phyloP scores from a whole-genome alignment of 2,113 vertebrate species.

The Tachycineta bicolor region DNA sequence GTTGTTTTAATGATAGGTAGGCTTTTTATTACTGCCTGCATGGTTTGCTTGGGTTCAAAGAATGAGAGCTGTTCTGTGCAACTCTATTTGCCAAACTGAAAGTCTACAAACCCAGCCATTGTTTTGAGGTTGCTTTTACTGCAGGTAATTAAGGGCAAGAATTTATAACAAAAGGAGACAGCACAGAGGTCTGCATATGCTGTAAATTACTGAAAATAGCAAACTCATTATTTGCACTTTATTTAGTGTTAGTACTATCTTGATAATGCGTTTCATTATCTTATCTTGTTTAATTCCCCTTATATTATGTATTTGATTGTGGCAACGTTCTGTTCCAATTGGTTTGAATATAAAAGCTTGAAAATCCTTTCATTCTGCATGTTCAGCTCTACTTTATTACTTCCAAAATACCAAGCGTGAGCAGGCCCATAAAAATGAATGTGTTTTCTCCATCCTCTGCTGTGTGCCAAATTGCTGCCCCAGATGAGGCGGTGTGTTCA shows the following conservation, averaged over 20 bases:
- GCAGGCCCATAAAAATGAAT: not conserved
- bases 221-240: not conserved
- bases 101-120: not conserved
- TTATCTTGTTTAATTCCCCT: not conserved
- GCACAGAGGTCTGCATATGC: not conserved
- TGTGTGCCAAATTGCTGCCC: not conserved
- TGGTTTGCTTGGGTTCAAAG: not conserved
- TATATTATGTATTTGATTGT: not conserved
- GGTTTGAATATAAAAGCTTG: not conserved
- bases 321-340: not conserved
- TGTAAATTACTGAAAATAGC: not conserved
- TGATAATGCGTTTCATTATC: not conserved
- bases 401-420: not conserved
- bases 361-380: not conserved
- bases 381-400: not conserved
- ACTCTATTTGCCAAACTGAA: not conserved
- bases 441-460: not conserved
- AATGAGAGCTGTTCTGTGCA: not conserved
- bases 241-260: not conserved
- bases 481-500: fast-evolving
- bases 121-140: not conserved
- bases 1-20: not conserved
- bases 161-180: not conserved
- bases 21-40: not conserved
- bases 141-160: not conserved